Conservation (phyloP, 1,140 invertebrate species). For the Ectropis grisescens region DNA sequence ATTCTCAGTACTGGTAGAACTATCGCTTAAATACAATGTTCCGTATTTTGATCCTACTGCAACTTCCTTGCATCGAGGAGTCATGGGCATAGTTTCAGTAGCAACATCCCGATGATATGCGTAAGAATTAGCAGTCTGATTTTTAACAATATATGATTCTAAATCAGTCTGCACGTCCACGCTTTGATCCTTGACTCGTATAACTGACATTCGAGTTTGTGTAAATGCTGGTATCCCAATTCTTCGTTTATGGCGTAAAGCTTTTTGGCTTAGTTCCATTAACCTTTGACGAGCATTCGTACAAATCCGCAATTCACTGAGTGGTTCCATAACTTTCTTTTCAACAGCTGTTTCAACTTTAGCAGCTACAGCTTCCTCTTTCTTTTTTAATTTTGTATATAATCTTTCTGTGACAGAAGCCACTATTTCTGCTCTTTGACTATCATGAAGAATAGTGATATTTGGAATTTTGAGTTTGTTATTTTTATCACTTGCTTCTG, state of each 20-base stretch:
- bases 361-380: constrained; percentile 65
- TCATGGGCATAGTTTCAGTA: constrained; percentile 48
- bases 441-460: constrained; percentile 46
- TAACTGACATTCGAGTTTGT: constrained; percentile 70
- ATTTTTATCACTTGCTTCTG: constrained; percentile 20
- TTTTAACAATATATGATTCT: constrained; percentile 36
- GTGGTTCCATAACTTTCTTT: constrained; percentile 45
- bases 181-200: constrained; percentile 71
- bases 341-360: constrained; percentile 50
- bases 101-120: constrained; percentile 35
- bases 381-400: constrained; percentile 74
- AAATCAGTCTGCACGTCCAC: constrained; percentile 69
- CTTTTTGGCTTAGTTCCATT: constrained; percentile 70
- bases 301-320: constrained; percentile 69
- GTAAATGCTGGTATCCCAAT: constrained; percentile 72
- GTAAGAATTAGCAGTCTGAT: constrained; percentile 27
- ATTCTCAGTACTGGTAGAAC: constrained; percentile 42
- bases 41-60: constrained; percentile 42
- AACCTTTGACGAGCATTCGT: constrained; percentile 70
- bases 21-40: constrained; percentile 42
- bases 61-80: constrained; percentile 54
- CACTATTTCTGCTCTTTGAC: constrained; percentile 75
- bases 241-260: constrained; percentile 69
- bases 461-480: constrained; percentile 16
- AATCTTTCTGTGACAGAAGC: constrained; percentile 77